A percentile compares a stretch with the other conserved stretches of the same genome.
Conservation (phyloP, 2,113 vertebrate species). For the Cyanistes caeruleus region DNA sequence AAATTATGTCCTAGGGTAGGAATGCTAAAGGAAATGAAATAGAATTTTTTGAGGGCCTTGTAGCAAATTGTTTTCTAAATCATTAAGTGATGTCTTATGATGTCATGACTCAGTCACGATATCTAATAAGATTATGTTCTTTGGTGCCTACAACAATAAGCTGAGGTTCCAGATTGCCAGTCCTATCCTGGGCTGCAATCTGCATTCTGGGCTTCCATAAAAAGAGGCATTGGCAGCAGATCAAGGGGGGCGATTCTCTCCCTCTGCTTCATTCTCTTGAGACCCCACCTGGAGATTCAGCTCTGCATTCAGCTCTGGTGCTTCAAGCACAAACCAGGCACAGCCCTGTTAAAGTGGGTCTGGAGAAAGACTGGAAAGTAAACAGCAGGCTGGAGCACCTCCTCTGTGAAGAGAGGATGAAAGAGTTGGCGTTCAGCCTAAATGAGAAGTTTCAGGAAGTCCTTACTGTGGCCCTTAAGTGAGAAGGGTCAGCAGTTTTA, state of each 20-base stretch:
- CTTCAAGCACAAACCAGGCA: background rate
- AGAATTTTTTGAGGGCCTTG: background rate
- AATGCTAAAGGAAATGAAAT: background rate
- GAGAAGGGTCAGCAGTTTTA: background rate
- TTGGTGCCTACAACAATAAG: background rate
- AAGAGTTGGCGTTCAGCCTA: background rate
- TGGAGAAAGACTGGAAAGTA: background rate
- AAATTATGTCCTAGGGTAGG: background rate
- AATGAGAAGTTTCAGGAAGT: background rate
- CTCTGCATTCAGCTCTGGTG: background rate
- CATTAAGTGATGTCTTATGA: background rate
- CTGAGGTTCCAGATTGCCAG: background rate
- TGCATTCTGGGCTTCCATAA: background rate
- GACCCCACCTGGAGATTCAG: background rate
- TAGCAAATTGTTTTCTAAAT: background rate
- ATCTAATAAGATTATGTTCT: background rate
- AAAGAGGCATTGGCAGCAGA: background rate
- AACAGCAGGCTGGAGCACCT: background rate
- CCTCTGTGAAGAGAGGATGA: background rate
- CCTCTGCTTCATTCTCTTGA: rapidly evolving
- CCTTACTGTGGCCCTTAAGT: background rate
- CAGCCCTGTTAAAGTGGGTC: rapidly evolving
- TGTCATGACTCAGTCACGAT: background rate
- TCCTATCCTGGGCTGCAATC: background rate
- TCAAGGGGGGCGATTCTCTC: background rate